phyloP scores from a whole-genome alignment of 2,888 invertebrate species.

The Blastobasis lacticolella region DNA sequence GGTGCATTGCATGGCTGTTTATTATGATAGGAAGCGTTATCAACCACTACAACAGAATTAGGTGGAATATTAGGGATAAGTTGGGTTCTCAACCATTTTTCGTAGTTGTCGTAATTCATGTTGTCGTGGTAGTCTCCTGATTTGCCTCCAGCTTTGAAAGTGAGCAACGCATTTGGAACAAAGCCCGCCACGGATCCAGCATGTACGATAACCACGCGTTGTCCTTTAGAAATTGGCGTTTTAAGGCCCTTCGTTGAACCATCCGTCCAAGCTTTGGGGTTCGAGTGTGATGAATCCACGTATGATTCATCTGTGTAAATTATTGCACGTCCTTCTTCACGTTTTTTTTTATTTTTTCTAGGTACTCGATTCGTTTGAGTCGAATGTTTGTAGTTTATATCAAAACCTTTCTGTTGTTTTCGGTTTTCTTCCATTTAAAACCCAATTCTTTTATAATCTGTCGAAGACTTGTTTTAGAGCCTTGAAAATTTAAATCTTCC shows the following conservation, averaged over 20 bases:
- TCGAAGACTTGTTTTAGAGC: constrained; percentile 8
- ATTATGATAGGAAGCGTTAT: constrained; percentile 24
- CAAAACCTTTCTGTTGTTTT: constrained; percentile 12
- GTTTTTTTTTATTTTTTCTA: constrained; percentile 9
- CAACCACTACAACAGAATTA: constrained; percentile 15
- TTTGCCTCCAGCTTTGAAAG: constrained; percentile 11
- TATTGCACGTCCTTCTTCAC: constrained; percentile 10
- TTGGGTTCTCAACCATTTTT: constrained; percentile 19
- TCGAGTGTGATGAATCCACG: constrained; percentile 8
- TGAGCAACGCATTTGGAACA: constrained; percentile 9
- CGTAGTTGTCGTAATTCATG: constrained; percentile 12
- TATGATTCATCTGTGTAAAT: constrained; percentile 13
- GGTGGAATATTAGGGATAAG: constrained; percentile 19
- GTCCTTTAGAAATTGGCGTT: constrained; percentile 10
- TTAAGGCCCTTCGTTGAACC: constrained; percentile 4
- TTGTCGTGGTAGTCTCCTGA: not conserved
- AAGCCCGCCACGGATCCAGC: constrained; percentile 14
- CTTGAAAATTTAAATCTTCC: constrained; percentile 14
- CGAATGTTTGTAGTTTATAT: constrained; percentile 8
- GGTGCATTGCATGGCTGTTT: constrained; percentile 13
- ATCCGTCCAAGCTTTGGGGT: constrained; percentile 7
- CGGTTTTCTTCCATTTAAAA: constrained; percentile 13
- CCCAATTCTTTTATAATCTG: constrained; percentile 11
- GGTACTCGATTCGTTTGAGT: constrained; percentile 9
- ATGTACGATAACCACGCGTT: constrained; percentile 10